Evolutionary conservation across 2,113 vertebrate species (phyloP).

Genomic region (Hyaena hyaena): DNA sequence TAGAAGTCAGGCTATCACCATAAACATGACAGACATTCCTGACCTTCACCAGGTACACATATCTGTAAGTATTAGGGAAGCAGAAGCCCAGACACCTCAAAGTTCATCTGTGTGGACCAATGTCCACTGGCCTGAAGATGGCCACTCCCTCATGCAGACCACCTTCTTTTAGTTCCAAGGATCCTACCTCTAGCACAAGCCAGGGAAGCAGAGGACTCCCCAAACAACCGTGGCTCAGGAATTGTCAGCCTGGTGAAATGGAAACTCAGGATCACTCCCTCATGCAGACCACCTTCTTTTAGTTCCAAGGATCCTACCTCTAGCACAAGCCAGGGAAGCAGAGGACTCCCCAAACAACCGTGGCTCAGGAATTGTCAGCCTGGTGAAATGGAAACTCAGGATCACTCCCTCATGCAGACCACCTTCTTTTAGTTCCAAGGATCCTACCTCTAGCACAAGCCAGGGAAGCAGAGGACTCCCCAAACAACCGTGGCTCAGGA

Average conservation of each 20-base stretch:
- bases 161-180: not conserved
- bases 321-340: too few relatives aligned
- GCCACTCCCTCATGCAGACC: not conserved
- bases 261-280: too few relatives aligned
- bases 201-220: not conserved
- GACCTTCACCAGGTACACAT: not conserved
- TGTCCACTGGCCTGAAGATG: accelerated
- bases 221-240: not conserved
- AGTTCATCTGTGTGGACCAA: not conserved
- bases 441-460: too few relatives aligned
- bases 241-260: not conserved
- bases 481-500: too few relatives aligned
- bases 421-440: too few relatives aligned
- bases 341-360: too few relatives aligned
- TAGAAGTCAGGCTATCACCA: not conserved
- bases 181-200: not conserved
- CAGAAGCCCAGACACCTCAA: not conserved
- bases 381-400: too few relatives aligned
- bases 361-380: too few relatives aligned
- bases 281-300: too few relatives aligned
- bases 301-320: too few relatives aligned
- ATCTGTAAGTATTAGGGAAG: not conserved
- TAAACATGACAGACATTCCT: not conserved
- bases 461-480: too few relatives aligned
- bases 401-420: too few relatives aligned